Evolutionary conservation across 2,797 vertebrate species (phyloP).

Genomic region (Capromys pilorides): DNA sequence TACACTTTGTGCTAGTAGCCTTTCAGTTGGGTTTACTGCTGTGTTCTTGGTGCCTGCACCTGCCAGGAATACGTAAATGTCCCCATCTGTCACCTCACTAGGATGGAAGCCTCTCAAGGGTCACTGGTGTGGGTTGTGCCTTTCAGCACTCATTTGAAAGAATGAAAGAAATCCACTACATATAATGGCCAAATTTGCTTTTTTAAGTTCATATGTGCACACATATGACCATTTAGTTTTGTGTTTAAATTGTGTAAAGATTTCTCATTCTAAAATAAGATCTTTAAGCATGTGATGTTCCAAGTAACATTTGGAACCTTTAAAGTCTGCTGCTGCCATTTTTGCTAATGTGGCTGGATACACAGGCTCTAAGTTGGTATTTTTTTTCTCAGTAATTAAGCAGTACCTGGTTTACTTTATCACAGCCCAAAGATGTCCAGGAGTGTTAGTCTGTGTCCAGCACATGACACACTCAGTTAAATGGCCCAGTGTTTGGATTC

Average conservation of each 20-base stretch:
- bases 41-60: background rate
- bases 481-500: background rate
- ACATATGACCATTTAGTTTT: background rate
- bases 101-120: background rate
- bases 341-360: background rate
- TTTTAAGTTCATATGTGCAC: background rate
- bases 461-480: background rate
- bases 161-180: background rate
- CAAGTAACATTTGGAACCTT: background rate
- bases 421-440: background rate
- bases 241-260: constrained; percentile 32
- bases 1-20: background rate
- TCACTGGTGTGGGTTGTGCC: background rate
- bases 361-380: background rate
- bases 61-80: background rate
- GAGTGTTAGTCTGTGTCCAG: background rate
- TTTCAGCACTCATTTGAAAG: constrained; percentile 4
- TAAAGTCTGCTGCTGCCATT: background rate
- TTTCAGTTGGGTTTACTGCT: background rate
- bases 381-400: background rate
- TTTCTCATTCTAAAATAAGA: constrained; percentile 38
- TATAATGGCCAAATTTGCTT: background rate
- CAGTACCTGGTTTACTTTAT: background rate
- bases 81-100: background rate
- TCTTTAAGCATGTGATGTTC: background rate